Base-by-base conservation (phyloP, 2,888 invertebrate genomes). In the Philopedon plagiatum region DNA sequence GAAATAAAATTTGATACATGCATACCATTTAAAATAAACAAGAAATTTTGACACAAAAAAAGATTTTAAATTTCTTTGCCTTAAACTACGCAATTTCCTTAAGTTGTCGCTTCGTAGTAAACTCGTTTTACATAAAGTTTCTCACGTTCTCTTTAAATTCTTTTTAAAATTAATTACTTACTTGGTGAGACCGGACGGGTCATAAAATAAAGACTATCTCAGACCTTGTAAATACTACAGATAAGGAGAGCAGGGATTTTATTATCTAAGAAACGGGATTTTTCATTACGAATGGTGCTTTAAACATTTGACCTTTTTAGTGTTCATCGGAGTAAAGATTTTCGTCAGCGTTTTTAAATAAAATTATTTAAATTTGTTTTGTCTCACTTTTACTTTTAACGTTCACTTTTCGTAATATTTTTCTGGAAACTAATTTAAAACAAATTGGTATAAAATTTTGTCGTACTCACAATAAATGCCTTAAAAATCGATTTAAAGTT, bases 151-250 rank as follows among this genome's bases (percentile, higher is more conserved):
- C 26, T n/a, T 44, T 44, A 32, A 57, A 57, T 44, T 57, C 44
- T 57, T 57, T 57, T 32, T 32, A 41, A 65, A 65, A 65, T 65
- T 56, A 65, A 65, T 65, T 65, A 57, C 65, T 57, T 57, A 65
- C 65, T 57, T 57, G 37, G 54, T 37, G 54, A 26, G 13, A 26
- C 46, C 39, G 57, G 56, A 32, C 41, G 39, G 44, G 60, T 57
- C 65, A 44, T 65, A 65, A 65, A 65, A 56, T 65, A 65, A 65
- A 57, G 57, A 65, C 64, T 64, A 65, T 65, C 65, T 65, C 65
- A 18, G 18, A 37, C 68, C 44, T 19, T 68, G 49, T 61, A 68
- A 68, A 68, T 68, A 37, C 37, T 61, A 34, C 19, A 68, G 60
- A 68, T 61, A 68, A 61, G 61, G n/a, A 26, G 18, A 19, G 13